Conservation (phyloP, 2,113 vertebrate genomes). For the Grammomys dolichurus region DNA sequence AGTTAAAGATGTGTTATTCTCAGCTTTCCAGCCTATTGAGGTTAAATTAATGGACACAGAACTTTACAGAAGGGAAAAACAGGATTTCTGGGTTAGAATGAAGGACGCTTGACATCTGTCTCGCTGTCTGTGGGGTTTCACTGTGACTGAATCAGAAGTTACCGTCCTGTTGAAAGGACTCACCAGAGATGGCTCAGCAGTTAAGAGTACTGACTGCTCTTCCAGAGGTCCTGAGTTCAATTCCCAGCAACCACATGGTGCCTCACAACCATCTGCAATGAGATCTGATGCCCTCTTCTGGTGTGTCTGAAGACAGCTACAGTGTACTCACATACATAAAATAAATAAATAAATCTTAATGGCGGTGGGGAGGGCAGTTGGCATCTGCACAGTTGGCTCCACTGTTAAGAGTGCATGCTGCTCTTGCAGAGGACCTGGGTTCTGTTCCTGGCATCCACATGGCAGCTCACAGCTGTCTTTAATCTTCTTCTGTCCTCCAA, state of each 20-base stretch:
- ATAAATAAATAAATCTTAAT: too few relatives aligned
- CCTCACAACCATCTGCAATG: too few relatives aligned
- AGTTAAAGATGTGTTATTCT: neutral
- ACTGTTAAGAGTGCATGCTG: too few relatives aligned
- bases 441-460: neutral
- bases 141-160: conserved; percentile 31
- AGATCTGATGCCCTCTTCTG: too few relatives aligned
- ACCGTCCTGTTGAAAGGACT: conserved; percentile 6
- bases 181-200: too few relatives aligned
- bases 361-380: too few relatives aligned
- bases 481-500: neutral
- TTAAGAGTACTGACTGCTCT: too few relatives aligned
- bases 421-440: neutral
- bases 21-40: neutral
- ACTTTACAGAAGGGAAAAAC: neutral
- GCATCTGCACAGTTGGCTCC: neutral
- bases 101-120: neutral
- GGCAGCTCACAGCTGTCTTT: neutral
- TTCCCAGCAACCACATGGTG: too few relatives aligned
- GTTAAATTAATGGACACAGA: conserved; percentile 42
- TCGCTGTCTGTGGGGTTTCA: neutral
- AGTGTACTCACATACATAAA: too few relatives aligned
- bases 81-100: neutral
- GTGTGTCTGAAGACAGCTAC: too few relatives aligned
- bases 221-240: too few relatives aligned